Conservation (phyloP, 30 jellyfish, hydroid and myxozoan genomes). For the Phacellophora camtschatica region DNA sequence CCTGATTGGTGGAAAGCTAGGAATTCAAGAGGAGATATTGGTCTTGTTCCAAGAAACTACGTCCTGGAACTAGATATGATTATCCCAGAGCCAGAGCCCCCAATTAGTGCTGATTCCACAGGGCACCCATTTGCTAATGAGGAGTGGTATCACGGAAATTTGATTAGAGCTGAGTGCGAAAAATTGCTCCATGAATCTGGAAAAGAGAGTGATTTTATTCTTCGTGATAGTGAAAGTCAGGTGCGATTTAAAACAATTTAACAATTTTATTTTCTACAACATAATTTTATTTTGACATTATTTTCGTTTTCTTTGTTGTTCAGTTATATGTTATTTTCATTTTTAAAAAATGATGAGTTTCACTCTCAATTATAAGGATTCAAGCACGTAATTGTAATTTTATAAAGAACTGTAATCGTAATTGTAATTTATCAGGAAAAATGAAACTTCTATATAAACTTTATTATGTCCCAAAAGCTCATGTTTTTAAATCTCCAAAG, state of each 20-base stretch:
- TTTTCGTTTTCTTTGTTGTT: not conserved
- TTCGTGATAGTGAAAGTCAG: slow-evolving; percentile 95
- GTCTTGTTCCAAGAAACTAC: slow-evolving; percentile 95
- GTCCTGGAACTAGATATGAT: slow-evolving; percentile 80
- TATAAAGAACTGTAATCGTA: no score
- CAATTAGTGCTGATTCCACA: not conserved
- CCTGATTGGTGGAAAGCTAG: slow-evolving; percentile 99
- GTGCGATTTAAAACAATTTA: no score
- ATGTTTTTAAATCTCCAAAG: no score
- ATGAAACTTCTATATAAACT: no score
- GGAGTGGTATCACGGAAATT: slow-evolving; percentile 92
- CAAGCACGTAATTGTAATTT: no score
- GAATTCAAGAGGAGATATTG: slow-evolving; percentile 82
- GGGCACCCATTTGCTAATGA: slow-evolving; percentile 60
- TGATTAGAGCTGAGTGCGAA: slow-evolving; percentile 81
- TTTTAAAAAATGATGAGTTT: no score
- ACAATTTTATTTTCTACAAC: not conserved
- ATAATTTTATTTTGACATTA: not conserved
- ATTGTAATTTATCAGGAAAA: no score
- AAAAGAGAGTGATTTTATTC: slow-evolving; percentile 78
- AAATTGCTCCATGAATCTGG: slow-evolving; percentile 73
- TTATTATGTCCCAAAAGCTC: no score
- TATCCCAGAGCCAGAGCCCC: slow-evolving; percentile 15
- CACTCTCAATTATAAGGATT: no score
- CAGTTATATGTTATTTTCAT: no score